Evolutionary conservation across 2,888 invertebrate species (phyloP).

Genomic region (Catocala nupta): DNA sequence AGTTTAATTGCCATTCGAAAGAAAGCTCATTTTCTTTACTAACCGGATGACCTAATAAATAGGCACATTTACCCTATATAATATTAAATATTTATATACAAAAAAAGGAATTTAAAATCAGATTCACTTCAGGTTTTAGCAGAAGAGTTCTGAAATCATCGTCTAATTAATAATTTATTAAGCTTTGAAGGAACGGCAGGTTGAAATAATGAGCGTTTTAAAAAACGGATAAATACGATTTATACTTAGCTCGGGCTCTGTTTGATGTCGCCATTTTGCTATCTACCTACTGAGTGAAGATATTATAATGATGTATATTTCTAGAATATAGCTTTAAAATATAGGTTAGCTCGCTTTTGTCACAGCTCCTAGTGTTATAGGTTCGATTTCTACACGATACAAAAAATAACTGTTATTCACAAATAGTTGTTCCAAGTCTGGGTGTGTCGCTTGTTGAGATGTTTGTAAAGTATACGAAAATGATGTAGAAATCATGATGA

Average conservation of each 20-base stretch:
- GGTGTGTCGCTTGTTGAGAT: too few relatives aligned
- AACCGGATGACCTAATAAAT: not conserved
- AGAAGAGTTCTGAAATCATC: conserved; percentile 66
- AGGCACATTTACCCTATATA: not conserved
- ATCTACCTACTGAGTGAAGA: not conserved
- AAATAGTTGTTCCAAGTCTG: too few relatives aligned
- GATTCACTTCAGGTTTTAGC: conserved; percentile 58
- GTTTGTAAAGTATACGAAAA: too few relatives aligned
- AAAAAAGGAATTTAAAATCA: conserved; percentile 57
- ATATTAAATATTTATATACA: conserved; percentile 60
- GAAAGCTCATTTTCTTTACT: too few relatives aligned
- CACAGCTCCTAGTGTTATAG: too few relatives aligned
- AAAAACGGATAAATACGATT: conserved; percentile 51
- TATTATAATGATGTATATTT: too few relatives aligned
- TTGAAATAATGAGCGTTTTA: conserved; percentile 63
- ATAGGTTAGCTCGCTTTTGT: too few relatives aligned
- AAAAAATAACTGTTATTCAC: too few relatives aligned
- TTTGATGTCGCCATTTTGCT: not conserved
- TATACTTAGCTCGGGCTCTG: not conserved
- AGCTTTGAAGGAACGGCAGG: conserved; percentile 69
- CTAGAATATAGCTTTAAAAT: too few relatives aligned
- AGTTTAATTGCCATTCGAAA: too few relatives aligned
- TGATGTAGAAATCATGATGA: too few relatives aligned
- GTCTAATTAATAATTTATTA: conserved; percentile 77
- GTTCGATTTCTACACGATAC: too few relatives aligned